Evolutionary conservation across 2,797 vertebrate species (phyloP).

Genomic region (Dendrocincla fuliginosa): DNA sequence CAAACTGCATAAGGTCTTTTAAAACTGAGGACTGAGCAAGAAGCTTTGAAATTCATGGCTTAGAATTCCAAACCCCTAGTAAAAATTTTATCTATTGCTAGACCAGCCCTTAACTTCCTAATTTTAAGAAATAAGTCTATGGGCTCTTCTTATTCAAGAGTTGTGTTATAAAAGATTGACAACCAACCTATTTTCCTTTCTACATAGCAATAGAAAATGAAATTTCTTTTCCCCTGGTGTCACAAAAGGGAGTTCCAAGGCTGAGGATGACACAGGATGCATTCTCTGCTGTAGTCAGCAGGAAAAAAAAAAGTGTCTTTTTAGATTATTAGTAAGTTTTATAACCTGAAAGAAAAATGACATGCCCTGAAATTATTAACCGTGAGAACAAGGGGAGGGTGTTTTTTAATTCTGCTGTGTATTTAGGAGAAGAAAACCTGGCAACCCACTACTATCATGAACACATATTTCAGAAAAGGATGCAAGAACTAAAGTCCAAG

Average conservation of each 20-base stretch:
- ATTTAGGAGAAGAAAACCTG: neutral
- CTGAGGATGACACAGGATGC: neutral
- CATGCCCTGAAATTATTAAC: neutral
- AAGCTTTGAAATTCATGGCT: neutral
- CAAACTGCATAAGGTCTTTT: neutral
- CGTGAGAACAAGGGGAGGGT: neutral
- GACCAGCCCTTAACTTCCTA: neutral
- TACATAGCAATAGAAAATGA: neutral
- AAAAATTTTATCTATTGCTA: neutral
- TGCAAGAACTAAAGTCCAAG: neutral
- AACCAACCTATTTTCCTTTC: neutral
- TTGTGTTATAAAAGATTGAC: neutral
- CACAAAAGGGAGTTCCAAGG: neutral
- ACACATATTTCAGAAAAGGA: neutral
- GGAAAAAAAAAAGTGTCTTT: neutral
- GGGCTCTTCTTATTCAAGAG: neutral
- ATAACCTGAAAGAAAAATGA: neutral
- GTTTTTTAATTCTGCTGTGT: rapidly evolving
- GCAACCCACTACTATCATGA: neutral
- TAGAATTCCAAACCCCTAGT: neutral
- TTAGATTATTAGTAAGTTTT: neutral
- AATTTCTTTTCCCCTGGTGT: neutral
- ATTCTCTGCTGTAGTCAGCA: neutral
- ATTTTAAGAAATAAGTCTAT: neutral
- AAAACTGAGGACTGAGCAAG: neutral